These are phyloP conservation scores for Athalia cordata DNA, from an alignment of 2,888 invertebrate species.

Conservation along the genomic window DNA sequence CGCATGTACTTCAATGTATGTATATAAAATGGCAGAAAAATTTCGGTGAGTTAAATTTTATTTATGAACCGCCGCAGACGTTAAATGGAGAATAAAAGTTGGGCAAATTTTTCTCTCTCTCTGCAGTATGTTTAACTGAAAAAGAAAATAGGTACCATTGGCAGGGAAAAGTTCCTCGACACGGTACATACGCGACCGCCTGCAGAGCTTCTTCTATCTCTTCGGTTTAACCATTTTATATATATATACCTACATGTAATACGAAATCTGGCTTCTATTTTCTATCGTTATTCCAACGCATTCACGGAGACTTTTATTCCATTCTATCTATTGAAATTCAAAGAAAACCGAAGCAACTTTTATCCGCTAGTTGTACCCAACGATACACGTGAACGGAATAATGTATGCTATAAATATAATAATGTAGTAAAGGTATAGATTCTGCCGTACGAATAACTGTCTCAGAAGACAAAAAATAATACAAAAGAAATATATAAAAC, in stretches of 20 bases:
- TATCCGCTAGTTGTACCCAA: neutral
- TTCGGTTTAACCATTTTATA: neutral
- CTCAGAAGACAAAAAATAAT: too few relatives aligned
- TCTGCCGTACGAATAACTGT: too few relatives aligned
- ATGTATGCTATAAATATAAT: neutral
- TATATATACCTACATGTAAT: too few relatives aligned
- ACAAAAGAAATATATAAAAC: too few relatives aligned
- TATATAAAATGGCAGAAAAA: too few relatives aligned
- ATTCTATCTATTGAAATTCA: constrained; percentile 21
- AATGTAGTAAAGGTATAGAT: neutral
- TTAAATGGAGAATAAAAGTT: too few relatives aligned
- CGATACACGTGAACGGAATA: neutral
- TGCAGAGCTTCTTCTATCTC: constrained; percentile 8
- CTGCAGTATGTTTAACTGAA: too few relatives aligned
- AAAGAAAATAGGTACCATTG: neutral
- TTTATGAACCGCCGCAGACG: too few relatives aligned
- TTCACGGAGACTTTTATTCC: constrained; percentile 25
- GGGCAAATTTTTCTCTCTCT: too few relatives aligned
- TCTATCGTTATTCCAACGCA: constrained; percentile 25
- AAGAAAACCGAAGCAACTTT: constrained; percentile 18
- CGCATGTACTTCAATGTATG: too few relatives aligned
- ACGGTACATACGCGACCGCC: neutral
- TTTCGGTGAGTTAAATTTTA: too few relatives aligned
- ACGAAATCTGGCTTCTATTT: constrained; percentile 16
- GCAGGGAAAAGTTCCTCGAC: neutral